Conservation (phyloP, 2,888 invertebrate species). For the Andrena flavipes region DNA sequence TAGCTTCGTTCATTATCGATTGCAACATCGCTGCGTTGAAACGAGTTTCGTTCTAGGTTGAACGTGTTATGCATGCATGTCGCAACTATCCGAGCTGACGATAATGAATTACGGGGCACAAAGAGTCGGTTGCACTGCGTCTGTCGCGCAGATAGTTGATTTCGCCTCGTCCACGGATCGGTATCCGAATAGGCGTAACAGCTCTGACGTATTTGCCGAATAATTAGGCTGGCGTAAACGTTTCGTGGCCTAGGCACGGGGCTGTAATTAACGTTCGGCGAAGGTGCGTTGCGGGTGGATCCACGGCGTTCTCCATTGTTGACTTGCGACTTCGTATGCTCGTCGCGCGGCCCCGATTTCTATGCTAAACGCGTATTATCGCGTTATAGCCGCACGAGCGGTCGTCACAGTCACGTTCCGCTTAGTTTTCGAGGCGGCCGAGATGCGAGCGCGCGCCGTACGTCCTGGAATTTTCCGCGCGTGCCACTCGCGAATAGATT, state of each 20-base stretch:
- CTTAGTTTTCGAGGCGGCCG: conserved; percentile 32
- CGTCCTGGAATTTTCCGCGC: conserved; percentile 23
- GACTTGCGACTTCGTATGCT: conserved; percentile 56
- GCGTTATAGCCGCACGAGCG: conserved; percentile 51
- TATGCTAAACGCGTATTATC: conserved; percentile 67
- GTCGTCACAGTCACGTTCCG: conserved; percentile 39
- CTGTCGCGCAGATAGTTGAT: no score
- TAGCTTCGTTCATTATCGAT: conserved; percentile 4
- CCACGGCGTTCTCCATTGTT: conserved; percentile 39
- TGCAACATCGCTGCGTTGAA: not conserved
- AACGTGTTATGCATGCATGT: not conserved
- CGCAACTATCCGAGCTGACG: not conserved
- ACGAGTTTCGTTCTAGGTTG: not conserved
- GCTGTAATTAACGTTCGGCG: conserved; percentile 7
- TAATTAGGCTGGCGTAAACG: not conserved
- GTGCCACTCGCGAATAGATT: conserved; percentile 16
- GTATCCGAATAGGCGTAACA: not conserved
- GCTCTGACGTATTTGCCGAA: not conserved
- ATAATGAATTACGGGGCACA: not conserved
- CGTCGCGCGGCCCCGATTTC: conserved; percentile 58
- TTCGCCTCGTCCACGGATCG: no score
- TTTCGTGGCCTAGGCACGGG: not conserved
- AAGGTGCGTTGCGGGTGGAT: conserved; percentile 2
- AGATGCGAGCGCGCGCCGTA: not conserved
- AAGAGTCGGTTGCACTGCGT: no score